Evolutionary conservation across 2,113 vertebrate species (phyloP), one percentile per base, ranked within the genome.

Genomic region (Suncus etruscus): DNA sequence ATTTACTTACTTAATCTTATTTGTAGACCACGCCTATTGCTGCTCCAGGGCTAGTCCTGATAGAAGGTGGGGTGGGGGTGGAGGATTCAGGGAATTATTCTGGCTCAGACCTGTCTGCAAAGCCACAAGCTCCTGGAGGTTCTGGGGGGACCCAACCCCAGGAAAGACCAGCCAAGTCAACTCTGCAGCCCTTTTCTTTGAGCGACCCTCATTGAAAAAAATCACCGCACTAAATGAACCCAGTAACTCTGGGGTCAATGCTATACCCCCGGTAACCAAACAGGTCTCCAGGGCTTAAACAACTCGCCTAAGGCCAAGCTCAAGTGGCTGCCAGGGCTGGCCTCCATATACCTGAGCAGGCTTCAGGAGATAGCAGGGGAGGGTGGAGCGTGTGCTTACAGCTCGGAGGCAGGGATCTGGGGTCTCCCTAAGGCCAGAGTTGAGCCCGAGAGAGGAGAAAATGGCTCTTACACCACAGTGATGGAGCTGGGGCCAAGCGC

Each of bases 261-360:
- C 68, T 75, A n/a, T 39, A 47, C 14, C 10, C 54, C 50, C 22
- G 31, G 32, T 11, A 72, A 78, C 50, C 65, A 54, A 80, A 18
- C 54, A 86, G 78, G 25, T 24, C 27, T 76, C 14, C 3, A 45
- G 61, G 16, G 81, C 22, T 73, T 39, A 27, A 85, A 78, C 77
- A 32, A 79, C 81, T 86, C 68, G 78, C 83, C 51, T 74, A 72
- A 66, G 29, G 87, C 68, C n/a, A 95, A 91, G 79, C 69, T 63
- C 93, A 68, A 45, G 68, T 74, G 51, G 5, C 73, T 76, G 32
- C 15, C 6, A 85, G 69, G 80, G 77, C 32, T 6, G 77, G 95
- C 20, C 27, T 47, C 82, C 54, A 15, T 58, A 20, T 58, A 11
- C 54, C 39, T 15, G 18, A 18, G 61, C 51, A 54, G 51, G 51